These are phyloP conservation scores for human DNA, from an alignment of 2,113 vertebrate genomes.

Conservation along the genomic window DNA sequence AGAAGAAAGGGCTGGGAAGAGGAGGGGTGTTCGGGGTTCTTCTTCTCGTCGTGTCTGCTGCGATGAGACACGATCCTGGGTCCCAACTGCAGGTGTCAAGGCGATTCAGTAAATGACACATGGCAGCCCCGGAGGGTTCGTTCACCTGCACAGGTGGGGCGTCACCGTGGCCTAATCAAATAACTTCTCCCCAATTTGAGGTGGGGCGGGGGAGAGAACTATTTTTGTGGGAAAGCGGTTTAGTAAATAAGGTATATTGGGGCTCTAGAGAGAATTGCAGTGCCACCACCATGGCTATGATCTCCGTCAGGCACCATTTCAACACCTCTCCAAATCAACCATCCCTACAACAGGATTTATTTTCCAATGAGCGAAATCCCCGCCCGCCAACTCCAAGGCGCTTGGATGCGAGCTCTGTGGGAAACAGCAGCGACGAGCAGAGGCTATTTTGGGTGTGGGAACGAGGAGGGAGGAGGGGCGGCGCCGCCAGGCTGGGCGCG, in stretches of 20 bases:
- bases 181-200: not conserved
- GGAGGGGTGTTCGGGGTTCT: not conserved
- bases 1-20: not conserved
- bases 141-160: slow-evolving; percentile 23
- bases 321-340: not conserved
- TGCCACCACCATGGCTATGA: not conserved
- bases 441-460: slow-evolving; percentile 77
- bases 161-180: not conserved
- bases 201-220: not conserved
- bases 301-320: not conserved
- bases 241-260: not conserved
- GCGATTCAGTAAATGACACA: not conserved
- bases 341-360: not conserved
- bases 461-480: slow-evolving; percentile 62
- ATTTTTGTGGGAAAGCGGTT: not conserved
- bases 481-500: slow-evolving; percentile 59
- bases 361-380: slow-evolving; percentile 61
- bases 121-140: not conserved
- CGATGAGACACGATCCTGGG: not conserved
- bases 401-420: not conserved
- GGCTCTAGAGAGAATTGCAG: not conserved
- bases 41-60: not conserved
- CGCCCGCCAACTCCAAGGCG: slow-evolving; percentile 40
- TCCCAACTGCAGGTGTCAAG: not conserved
- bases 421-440: not conserved